Percentiles rank a stretch among this genome's conserved stretches.
Evolutionary conservation across 2,113 vertebrate genomes (phyloP).

Genomic region (Paedocypris sp.): DNA sequence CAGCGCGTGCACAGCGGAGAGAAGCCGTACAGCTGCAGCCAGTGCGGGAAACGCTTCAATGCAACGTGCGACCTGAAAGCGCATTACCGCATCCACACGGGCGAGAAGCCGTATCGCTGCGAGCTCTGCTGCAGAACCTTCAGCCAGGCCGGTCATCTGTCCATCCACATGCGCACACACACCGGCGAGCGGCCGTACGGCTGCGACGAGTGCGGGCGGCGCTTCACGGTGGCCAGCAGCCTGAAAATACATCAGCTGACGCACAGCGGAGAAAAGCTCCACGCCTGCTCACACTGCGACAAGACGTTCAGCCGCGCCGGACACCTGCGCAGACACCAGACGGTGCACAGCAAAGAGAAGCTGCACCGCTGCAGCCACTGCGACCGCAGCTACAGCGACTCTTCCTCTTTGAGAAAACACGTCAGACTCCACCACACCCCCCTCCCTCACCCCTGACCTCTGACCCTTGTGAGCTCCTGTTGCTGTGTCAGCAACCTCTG

Average conservation of each 20-base stretch:
- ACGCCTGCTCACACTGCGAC: slow-evolving; percentile 51
- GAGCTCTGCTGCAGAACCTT: slow-evolving; percentile 60
- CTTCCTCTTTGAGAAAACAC: slow-evolving; percentile 49
- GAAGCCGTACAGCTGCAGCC: slow-evolving; percentile 57
- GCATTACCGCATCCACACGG: slow-evolving; percentile 59
- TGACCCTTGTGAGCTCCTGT: too few relatives aligned
- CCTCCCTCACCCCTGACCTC: too few relatives aligned
- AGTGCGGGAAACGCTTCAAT: slow-evolving; percentile 60
- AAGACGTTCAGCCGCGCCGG: slow-evolving; percentile 59
- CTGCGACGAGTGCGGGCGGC: slow-evolving; percentile 53
- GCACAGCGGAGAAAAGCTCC: slow-evolving; percentile 60
- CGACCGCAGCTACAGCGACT: slow-evolving; percentile 46
- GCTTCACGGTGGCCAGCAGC: slow-evolving; percentile 61
- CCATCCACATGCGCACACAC: slow-evolving; percentile 63
- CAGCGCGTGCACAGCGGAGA: slow-evolving; percentile 58
- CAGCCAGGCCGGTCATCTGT: slow-evolving; percentile 60
- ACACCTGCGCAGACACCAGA: slow-evolving; percentile 59
- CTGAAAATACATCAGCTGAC: slow-evolving; percentile 59
- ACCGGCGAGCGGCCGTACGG: slow-evolving; percentile 58
- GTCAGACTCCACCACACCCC: slow-evolving; percentile 42
- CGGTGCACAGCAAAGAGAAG: slow-evolving; percentile 57
- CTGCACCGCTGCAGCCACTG: slow-evolving; percentile 43
- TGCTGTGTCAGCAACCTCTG: too few relatives aligned
- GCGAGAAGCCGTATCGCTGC: slow-evolving; percentile 60
- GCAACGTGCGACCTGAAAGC: slow-evolving; percentile 57